Base-by-base conservation (phyloP, 2,797 vertebrate species). In the Sebastes diaconus region DNA sequence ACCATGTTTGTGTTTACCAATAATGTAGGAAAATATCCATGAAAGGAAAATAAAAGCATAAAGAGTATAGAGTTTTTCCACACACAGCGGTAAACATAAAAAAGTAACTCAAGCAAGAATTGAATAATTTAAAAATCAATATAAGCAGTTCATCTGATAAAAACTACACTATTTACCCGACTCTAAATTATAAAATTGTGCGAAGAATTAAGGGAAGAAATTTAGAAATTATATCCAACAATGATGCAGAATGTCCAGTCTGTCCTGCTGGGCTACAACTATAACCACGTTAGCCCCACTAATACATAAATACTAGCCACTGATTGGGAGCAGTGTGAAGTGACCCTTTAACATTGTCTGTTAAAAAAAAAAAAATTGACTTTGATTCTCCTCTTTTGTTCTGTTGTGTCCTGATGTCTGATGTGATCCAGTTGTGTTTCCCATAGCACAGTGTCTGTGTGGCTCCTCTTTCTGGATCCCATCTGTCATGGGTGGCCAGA, bases 391-490 rank as follows among this genome's bases (percentile, higher is more conserved):
- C 73, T 65, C 29, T 27, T 12, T 46, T 78, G 16, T 42, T 73
- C 57, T 69, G 63, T 42, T 61, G 63, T 36, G 14, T 80, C 8
- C 27, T 73, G 67, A 55, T 46, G 65, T 64, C 18, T 16, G 29
- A 65, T 57, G 77, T 64, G 63, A 81, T 69, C 55, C 42, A 36
- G 60, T 70, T 75, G 68, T 20, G 68, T 73, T 80, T 87, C 65
- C 65, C 69, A 77, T 18, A 60, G 36, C 57, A 68, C n/a, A 22
- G 9, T 57, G 5, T 61, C 55, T 67, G 8, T 69, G 14, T 57
- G 24, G 32, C 55, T 84, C 42, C 16, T 61, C 25, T 77, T 54
- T 80, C 75, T 82, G 57, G 50, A 76, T 78, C 73, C 68, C 68
- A 87, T 86, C 73, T 80, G 65, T 72, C 80, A 84, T 0, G 4